phyloP scores from a whole-genome alignment of 2,797 vertebrate genomes.

The Silurus aristotelis region DNA sequence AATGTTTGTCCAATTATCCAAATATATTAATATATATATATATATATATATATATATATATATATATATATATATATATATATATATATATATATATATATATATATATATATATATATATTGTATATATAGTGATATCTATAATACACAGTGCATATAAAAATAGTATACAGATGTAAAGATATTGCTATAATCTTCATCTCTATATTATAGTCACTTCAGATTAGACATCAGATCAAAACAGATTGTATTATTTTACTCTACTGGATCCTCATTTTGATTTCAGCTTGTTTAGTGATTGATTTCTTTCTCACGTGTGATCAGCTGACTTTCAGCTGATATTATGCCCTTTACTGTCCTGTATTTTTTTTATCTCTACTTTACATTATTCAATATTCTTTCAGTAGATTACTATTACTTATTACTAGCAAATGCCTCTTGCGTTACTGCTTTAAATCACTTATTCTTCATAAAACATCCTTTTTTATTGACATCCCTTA shows the following conservation, averaged over 20 bases:
- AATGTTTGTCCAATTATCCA: no score
- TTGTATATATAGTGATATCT: no score
- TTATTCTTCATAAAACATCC: neutral
- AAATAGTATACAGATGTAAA: no score
- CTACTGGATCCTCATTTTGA: neutral
- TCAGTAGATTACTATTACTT: neutral
- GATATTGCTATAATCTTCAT: no score
- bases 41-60: no score
- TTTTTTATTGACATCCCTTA: neutral
- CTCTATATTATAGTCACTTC: no score
- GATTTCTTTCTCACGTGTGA: neutral
- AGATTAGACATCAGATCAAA: no score
- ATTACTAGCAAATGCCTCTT: neutral
- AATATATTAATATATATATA: no score
- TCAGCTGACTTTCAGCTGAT: neutral
- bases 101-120: no score
- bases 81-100: no score
- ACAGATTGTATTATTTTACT: neutral
- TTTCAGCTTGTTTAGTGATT: neutral
- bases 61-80: no score
- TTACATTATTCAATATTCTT: neutral
- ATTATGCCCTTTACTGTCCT: neutral
- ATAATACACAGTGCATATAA: no score
- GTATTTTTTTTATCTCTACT: neutral
- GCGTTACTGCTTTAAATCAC: neutral